Evolutionary conservation across 2,888 invertebrate species (phyloP).

Genomic region (Steinernema carpocapsae): DNA sequence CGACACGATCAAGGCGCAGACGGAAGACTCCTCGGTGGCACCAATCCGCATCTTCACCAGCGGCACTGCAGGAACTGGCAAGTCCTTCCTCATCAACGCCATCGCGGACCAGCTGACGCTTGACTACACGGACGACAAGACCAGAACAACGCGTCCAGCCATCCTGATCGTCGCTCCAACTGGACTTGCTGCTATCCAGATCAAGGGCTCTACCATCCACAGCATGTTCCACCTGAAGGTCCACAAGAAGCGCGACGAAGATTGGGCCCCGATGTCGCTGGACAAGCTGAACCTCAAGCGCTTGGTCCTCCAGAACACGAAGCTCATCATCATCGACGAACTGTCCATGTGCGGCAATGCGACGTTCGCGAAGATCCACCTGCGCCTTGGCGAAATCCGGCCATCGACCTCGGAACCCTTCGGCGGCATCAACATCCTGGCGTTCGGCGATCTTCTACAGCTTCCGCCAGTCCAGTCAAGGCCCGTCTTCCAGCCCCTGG

Average conservation of each 20-base stretch:
- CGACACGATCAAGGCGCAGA: no score
- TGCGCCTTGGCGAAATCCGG: background rate
- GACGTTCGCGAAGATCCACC: background rate
- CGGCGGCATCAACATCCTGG: constrained; percentile 19
- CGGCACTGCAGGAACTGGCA: background rate
- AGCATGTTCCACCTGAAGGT: background rate
- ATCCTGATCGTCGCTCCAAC: constrained; percentile 28
- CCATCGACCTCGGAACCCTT: background rate
- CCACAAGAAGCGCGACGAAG: background rate
- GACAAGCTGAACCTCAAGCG: background rate
- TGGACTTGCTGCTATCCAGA: background rate
- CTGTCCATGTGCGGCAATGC: background rate
- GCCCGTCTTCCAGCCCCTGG: background rate
- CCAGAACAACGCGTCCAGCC: background rate
- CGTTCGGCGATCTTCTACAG: constrained; percentile 31
- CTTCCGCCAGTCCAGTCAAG: constrained; percentile 11
- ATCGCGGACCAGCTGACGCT: no score
- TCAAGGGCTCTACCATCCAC: constrained; percentile 21
- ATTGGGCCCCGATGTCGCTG: background rate
- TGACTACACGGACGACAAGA: no score
- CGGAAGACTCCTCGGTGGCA: background rate
- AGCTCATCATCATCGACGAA: constrained; percentile 34
- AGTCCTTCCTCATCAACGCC: background rate
- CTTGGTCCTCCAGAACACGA: background rate
- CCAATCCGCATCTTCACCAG: background rate